Percentiles rank a stretch among this genome's conserved stretches.
These are phyloP conservation scores for Phortica variegata DNA, from an alignment of 1,140 invertebrate species.

Conservation along the genomic window DNA sequence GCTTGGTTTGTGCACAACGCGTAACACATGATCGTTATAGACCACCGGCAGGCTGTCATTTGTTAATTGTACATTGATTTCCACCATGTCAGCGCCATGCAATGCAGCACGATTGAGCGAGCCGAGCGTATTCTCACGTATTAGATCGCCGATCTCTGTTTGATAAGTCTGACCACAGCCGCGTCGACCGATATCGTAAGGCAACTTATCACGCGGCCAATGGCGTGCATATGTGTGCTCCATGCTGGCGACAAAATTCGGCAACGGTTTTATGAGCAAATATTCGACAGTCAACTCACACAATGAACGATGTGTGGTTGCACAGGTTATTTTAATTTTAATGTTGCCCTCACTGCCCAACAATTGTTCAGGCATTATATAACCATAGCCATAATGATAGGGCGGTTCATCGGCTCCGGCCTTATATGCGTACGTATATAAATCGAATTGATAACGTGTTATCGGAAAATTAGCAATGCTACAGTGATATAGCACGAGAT, in stretches of 20 bases:
- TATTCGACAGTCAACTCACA: constrained; percentile 29
- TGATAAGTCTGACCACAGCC: constrained; percentile 29
- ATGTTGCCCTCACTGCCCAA: constrained; percentile 21
- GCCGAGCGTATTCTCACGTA: constrained; percentile 38
- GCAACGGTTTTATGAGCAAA: constrained; percentile 23
- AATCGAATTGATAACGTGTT: constrained; percentile 28
- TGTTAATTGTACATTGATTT: constrained; percentile 41
- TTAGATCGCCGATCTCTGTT: background rate
- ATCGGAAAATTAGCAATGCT: constrained; percentile 10
- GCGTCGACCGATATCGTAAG: constrained; percentile 30
- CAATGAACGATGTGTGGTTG: constrained; percentile 36
- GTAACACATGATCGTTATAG: constrained; percentile 31
- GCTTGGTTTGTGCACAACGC: constrained; percentile 9
- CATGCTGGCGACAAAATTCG: constrained; percentile 10
- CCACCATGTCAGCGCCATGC: constrained; percentile 35
- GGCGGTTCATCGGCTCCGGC: constrained; percentile 23
- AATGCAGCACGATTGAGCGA: constrained; percentile 16
- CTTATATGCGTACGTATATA: constrained; percentile 31
- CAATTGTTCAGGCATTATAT: constrained; percentile 19
- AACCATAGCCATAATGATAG: constrained; percentile 38
- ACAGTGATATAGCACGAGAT: constrained; percentile 33
- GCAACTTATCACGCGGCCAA: constrained; percentile 12
- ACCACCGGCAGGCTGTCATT: constrained; percentile 37
- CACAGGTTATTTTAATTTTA: constrained; percentile 25
- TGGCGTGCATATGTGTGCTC: constrained; percentile 15